Evolutionary conservation across 2,888 invertebrate genomes (phyloP).

Genomic region (Dromius quadrimaculatus): DNA sequence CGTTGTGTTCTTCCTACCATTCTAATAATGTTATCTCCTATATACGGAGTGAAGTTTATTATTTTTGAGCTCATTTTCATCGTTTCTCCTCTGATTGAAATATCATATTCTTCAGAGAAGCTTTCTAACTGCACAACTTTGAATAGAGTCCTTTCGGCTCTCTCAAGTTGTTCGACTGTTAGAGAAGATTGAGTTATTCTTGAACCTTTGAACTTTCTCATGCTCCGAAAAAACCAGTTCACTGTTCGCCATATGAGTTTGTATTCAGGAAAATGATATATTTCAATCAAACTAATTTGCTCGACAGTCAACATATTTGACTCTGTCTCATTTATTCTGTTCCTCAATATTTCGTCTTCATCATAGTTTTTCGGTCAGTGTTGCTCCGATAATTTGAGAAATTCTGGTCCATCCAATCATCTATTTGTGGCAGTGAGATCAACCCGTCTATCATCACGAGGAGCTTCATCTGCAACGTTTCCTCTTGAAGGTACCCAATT

Average conservation of each 20-base stretch:
- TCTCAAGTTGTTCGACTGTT: not conserved
- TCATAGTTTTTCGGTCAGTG: not conserved
- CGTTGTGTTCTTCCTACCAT: too few species aligned
- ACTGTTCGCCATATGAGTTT: not conserved
- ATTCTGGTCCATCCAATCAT: not conserved
- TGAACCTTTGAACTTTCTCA: not conserved
- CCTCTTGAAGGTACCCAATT: conserved; percentile 55
- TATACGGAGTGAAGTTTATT: too few species aligned
- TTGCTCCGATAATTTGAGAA: not conserved
- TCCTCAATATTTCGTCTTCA: not conserved
- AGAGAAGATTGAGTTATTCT: not conserved
- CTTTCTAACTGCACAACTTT: not conserved
- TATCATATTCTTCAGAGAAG: not conserved
- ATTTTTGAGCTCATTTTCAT: not conserved
- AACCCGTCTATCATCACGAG: conserved; percentile 39
- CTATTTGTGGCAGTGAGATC: not conserved
- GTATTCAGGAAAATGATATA: not conserved
- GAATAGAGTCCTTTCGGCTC: not conserved
- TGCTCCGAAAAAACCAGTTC: not conserved
- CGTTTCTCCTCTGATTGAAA: not conserved
- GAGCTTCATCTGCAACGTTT: conserved; percentile 57
- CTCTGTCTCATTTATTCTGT: not conserved
- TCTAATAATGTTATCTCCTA: too few species aligned
- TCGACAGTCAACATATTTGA: not conserved
- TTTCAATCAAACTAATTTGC: not conserved